Base-by-base conservation (phyloP, 2,113 vertebrate genomes). In the Dermatemys mawii region DNA sequence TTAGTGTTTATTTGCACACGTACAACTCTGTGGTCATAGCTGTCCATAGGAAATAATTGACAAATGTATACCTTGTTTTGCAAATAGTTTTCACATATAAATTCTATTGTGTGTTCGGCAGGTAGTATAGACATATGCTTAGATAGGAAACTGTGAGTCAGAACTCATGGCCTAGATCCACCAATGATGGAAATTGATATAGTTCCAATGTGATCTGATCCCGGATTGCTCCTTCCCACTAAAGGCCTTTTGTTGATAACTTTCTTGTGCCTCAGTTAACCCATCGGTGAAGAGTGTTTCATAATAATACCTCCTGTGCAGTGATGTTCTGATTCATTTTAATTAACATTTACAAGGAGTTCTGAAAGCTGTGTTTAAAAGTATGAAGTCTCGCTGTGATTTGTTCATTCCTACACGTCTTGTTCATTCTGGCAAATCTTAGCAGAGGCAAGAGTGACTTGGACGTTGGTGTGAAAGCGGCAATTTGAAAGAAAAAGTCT, bases 311-410 rank as follows among this genome's bases (percentile, higher is more conserved):
- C 53, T 81, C 3, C 3, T 32, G 38, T 8, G 27, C 53, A 16
- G 38, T 2, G 24, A 5, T 0, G 4, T 22, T 1, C 1, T 0
- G 41, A 1, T 38, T 70, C 19, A 38, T 70, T 38, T 85, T 73
- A 32, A 86, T 46, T 46, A 55, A 21, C 5, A 5, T 8, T 57
- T 76, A 22, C 5, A 46, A 10, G 48, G n/a, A 1, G 2, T 0
- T 76, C 73, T 46, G 73, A 76, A 76, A 27, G 41, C 24, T 27
- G 14, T 0, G 2, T 49, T 88, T 29, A 49, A 27, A 86, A 41
- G 50, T 32, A 24, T 6, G 0, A 7, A 22, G 5, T 12, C 41
- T 1, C 49, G 8, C 10, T 22, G 27, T 0, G 24, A 29, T 76
- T 76, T 44, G 41, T 76, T 24, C 46, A 0, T 44, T 53, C 48